phyloP scores from a whole-genome alignment of 2,888 invertebrate species.

The Pachycephus smyrnensis region DNA sequence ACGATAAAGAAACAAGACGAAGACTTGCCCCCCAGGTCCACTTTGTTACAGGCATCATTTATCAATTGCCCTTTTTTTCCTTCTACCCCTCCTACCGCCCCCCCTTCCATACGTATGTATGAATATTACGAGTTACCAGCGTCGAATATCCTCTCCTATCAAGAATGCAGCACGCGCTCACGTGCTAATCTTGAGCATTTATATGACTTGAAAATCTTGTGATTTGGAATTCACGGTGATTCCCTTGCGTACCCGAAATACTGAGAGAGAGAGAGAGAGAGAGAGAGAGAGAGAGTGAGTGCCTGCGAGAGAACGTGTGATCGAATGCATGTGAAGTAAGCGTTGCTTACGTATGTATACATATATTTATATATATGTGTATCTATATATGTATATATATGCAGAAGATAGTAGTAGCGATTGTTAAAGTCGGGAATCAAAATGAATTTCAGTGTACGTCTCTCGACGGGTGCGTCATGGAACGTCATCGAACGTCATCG shows the following conservation, averaged over 20 bases:
- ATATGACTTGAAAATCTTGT: slow-evolving; percentile 4
- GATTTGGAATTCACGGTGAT: slow-evolving; percentile 27
- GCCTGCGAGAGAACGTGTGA: slow-evolving; percentile 11
- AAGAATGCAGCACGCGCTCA: not conserved
- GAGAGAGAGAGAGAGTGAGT: slow-evolving; percentile 13
- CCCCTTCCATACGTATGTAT: slow-evolving; percentile 1
- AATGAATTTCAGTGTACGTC: slow-evolving; percentile 12
- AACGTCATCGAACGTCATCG: not conserved
- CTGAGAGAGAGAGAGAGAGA: slow-evolving; percentile 25
- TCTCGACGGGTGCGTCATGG: not conserved
- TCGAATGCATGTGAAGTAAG: slow-evolving; percentile 22
- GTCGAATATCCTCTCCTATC: slow-evolving; percentile 11
- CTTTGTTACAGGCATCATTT: no score
- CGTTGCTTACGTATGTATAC: slow-evolving; percentile 12
- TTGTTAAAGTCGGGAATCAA: slow-evolving; percentile 15
- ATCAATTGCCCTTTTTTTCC: no score
- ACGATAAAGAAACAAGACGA: no score
- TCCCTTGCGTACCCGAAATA: slow-evolving; percentile 15
- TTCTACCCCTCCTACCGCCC: not conserved
- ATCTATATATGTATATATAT: slow-evolving; percentile 1
- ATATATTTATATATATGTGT: slow-evolving; percentile 15
- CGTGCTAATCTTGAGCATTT: not conserved
- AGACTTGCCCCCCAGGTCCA: no score
- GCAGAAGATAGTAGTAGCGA: not conserved
- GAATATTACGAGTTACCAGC: slow-evolving; percentile 22